phyloP scores from a whole-genome alignment of 2,113 vertebrate genomes.

The Anser brachyrhynchus region DNA sequence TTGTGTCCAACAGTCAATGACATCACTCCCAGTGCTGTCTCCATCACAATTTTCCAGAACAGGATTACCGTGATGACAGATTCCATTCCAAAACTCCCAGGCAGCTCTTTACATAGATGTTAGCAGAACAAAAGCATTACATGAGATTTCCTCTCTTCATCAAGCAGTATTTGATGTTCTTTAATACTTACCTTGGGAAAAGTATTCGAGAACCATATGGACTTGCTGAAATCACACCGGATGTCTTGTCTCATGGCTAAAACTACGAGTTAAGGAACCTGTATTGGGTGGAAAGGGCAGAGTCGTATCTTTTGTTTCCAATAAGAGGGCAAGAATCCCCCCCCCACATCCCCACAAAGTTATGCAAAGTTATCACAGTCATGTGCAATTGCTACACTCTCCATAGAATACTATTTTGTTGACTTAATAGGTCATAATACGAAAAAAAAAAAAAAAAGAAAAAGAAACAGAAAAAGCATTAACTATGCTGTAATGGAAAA shows the following conservation, averaged over 20 bases:
- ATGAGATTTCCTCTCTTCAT: slow-evolving; percentile 54
- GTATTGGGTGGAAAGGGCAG: background rate
- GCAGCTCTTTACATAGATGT: slow-evolving; percentile 66
- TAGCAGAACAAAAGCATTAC: slow-evolving; percentile 74
- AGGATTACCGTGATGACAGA: slow-evolving; percentile 62
- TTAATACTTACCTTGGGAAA: slow-evolving; percentile 72
- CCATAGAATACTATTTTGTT: background rate
- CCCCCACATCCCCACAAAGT: background rate
- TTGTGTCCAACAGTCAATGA: slow-evolving; percentile 43
- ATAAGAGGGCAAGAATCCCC: background rate
- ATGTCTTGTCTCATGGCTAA: background rate
- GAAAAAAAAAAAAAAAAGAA: background rate
- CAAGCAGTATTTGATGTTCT: slow-evolving; percentile 59
- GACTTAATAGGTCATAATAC: background rate
- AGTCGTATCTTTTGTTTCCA: background rate
- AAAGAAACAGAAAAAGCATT: background rate
- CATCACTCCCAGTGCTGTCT: slow-evolving; percentile 55
- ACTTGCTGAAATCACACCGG: slow-evolving; percentile 46
- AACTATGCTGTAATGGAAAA: background rate
- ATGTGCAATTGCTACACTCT: background rate
- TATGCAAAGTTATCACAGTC: too few relatives aligned
- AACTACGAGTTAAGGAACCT: background rate
- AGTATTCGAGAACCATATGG: slow-evolving; percentile 39
- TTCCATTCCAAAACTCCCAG: slow-evolving; percentile 74
- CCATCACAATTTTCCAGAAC: slow-evolving; percentile 67